Base-by-base conservation (phyloP, 2,888 invertebrate genomes). In the Machimus rusticus region DNA sequence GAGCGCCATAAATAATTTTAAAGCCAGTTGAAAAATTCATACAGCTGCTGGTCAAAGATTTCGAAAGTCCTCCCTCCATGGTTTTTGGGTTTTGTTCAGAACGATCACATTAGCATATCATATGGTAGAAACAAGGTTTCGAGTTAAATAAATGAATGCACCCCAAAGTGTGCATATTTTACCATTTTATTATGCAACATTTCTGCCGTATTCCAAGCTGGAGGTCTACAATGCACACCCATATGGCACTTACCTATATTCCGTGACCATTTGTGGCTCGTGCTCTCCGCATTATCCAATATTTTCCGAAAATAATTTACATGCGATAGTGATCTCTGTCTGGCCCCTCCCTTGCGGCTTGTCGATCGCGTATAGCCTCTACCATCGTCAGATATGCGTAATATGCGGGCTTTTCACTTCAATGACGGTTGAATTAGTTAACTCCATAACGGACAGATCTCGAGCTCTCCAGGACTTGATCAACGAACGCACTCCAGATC, bases 191-290 rank as follows among this genome's bases (percentile, higher is more conserved):
- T 85, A 85, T 66, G 66, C 66, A 66, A 66, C 55, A 51, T 55
- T 81, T 46, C 31, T 31, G 28, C 31, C 39, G 37, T 46, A 85
- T 51, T 85, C 28, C n/a, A 37, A 14, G 31, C 34, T 66, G 37
- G 37, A 55, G 16, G 37, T 9, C 28, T 28, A 66, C 66, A 66
- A 66, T 66, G 66, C 66, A 66, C 28, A 39, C 74, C 85, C 85
- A 85, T 85, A 85, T 85, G 85, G 85, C 46, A 74, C 85, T 85
- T 34, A 74, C 43, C 34, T 84, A 82, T 37, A 37, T 37, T 66
- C 23, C 85, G 85, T 85, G 85, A 85, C 85, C 85, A 85, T 74
- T 85, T 46, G 39, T 74, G 74, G 85, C 85, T 74, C 85, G 85
- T 85, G 85, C 85, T 57, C 28, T 66, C 9, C 2, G 43, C 85